These are phyloP conservation scores for Scartelaos histophorus DNA, from an alignment of 2,113 vertebrate genomes.

Conservation along the genomic window DNA sequence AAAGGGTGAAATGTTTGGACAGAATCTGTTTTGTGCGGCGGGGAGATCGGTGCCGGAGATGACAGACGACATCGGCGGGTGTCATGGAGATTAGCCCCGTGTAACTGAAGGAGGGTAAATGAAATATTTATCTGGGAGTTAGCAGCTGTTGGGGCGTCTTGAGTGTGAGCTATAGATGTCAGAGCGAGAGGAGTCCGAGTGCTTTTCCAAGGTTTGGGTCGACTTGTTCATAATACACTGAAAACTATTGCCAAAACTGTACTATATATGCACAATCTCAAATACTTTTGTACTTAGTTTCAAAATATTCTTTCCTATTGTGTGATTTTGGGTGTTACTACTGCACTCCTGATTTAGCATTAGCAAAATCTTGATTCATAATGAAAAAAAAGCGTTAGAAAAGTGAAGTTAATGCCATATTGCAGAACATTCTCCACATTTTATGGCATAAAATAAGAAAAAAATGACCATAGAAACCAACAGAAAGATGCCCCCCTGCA, in stretches of 20 bases:
- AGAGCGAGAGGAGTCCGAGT: not conserved
- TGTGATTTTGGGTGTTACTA: no score
- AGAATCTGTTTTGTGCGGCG: slow-evolving; percentile 44
- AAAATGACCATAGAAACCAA: no score
- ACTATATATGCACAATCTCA: not conserved
- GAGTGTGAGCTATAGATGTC: not conserved
- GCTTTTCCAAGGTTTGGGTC: not conserved
- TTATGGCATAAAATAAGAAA: no score
- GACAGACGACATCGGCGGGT: slow-evolving; percentile 31
- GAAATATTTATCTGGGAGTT: slow-evolving; percentile 56
- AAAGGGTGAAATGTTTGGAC: slow-evolving; percentile 37
- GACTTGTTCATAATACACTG: not conserved
- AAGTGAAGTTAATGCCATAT: no score
- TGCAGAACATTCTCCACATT: no score
- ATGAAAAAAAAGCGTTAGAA: no score
- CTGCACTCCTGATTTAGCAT: no score
- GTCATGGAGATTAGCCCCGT: slow-evolving; percentile 41
- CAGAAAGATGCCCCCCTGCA: no score
- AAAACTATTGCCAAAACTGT: not conserved
- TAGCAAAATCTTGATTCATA: not conserved
- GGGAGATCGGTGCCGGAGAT: slow-evolving; percentile 42
- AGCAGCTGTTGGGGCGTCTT: not conserved
- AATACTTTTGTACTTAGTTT: not conserved
- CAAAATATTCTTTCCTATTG: no score
- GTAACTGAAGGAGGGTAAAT: slow-evolving; percentile 21